Evolutionary conservation across 2,888 invertebrate genomes (phyloP).

Genomic region (Lepidochitona cinerea): DNA sequence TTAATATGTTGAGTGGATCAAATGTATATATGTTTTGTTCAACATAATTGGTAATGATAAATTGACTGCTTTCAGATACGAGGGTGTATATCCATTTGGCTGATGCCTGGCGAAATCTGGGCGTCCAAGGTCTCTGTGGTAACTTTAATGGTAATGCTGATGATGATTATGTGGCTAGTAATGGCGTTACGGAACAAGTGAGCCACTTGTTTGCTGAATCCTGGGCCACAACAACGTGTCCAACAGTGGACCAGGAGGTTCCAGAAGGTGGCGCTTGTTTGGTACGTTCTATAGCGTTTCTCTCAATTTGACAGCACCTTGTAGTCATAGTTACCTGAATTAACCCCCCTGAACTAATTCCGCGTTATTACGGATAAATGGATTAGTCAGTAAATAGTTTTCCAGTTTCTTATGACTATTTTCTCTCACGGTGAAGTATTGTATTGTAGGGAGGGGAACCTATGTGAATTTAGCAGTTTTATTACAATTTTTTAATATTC

Average conservation of each 20-base stretch:
- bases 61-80: constrained; percentile 74
- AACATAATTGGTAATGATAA: too few species aligned
- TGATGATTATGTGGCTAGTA: background rate
- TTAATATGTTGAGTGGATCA: too few species aligned
- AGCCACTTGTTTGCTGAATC: constrained; percentile 91
- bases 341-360: too few species aligned
- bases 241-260: background rate
- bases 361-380: too few species aligned
- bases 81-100: constrained; percentile 27
- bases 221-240: constrained; percentile 77
- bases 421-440: background rate
- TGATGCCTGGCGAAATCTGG: constrained; percentile 21
- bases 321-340: too few species aligned
- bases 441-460: background rate
- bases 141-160: background rate
- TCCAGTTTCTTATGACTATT: too few species aligned
- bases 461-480: background rate
- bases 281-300: background rate
- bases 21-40: too few species aligned
- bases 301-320: background rate
- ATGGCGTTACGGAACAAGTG: constrained; percentile 81
- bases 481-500: background rate
- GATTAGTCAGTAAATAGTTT: too few species aligned
- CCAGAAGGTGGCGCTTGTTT: background rate
- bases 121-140: background rate